phyloP scores from a whole-genome alignment of 2,888 invertebrate genomes.

The Dasysyrphus albostriatus region DNA sequence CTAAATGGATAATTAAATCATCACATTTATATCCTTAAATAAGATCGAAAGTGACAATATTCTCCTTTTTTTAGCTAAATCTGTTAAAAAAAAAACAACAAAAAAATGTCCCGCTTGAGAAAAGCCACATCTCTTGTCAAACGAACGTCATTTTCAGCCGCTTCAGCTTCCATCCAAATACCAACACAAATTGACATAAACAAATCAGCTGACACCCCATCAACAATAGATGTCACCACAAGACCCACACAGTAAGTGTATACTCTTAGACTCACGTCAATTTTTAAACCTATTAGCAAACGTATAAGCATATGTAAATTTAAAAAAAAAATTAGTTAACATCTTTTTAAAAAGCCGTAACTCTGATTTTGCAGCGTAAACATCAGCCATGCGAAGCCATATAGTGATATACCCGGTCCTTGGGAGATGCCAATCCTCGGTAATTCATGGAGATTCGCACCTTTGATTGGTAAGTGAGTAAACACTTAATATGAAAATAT shows the following conservation, averaged over 20 bases:
- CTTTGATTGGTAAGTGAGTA: conserved; percentile 85
- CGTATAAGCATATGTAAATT: background rate
- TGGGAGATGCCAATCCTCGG: conserved; percentile 89
- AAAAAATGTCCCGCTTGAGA: conserved; percentile 77
- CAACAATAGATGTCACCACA: conserved; percentile 7
- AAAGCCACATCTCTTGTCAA: conserved; percentile 80
- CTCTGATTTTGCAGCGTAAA: conserved; percentile 55
- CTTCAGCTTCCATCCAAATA: conserved; percentile 69
- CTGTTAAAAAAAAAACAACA: too few species aligned
- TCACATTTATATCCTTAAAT: background rate
- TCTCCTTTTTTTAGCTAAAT: background rate
- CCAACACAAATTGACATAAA: conserved; percentile 47
- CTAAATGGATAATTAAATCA: background rate
- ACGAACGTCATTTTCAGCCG: conserved; percentile 81
- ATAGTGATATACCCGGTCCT: conserved; percentile 90
- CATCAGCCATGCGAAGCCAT: conserved; percentile 83
- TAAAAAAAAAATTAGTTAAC: conserved; percentile 33
- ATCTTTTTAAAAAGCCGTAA: conserved; percentile 45
- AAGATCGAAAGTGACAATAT: background rate
- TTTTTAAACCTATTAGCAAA: background rate
- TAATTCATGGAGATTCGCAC: conserved; percentile 92
- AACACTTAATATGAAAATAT: too few species aligned
- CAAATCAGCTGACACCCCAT: conserved; percentile 11
- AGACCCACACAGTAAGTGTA: conserved; percentile 54
- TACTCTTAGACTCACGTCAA: background rate